These are phyloP conservation scores for Tubulanus polymorphus DNA, from an alignment of 2,888 invertebrate genomes.

Conservation along the genomic window DNA sequence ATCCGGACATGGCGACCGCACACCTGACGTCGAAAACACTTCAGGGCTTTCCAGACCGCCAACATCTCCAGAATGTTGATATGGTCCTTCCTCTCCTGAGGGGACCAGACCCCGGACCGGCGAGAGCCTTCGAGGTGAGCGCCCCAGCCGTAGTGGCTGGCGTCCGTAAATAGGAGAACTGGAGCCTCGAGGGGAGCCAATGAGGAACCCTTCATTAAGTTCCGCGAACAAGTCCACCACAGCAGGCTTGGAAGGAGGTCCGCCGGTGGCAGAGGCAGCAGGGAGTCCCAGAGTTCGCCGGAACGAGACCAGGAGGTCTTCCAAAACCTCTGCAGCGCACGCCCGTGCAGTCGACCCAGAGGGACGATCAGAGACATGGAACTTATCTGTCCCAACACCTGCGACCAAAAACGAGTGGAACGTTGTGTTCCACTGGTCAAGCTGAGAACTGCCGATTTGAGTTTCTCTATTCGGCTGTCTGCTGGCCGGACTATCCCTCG, in stretches of 20 bases:
- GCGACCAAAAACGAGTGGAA: slow-evolving; percentile 18
- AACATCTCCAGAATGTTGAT: slow-evolving; percentile 21
- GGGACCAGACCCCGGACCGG: background rate
- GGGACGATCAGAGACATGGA: slow-evolving; percentile 7
- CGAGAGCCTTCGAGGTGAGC: slow-evolving; percentile 12
- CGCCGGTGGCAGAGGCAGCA: background rate
- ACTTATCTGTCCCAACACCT: slow-evolving; percentile 10
- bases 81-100: too few relatives aligned
- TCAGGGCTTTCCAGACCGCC: slow-evolving; percentile 6
- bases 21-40: too few relatives aligned
- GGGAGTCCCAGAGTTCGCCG: background rate
- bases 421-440: slow-evolving; percentile 9
- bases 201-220: background rate
- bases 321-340: background rate
- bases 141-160: slow-evolving; percentile 12
- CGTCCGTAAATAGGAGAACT: slow-evolving; percentile 13
- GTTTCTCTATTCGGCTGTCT: slow-evolving; percentile 15
- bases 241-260: background rate
- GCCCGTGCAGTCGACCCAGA: background rate
- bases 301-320: background rate
- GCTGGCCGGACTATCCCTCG: slow-evolving; percentile 13
- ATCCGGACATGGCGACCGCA: slow-evolving; percentile 12
- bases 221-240: background rate
- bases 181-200: background rate
- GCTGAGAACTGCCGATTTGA: slow-evolving; percentile 2